phyloP scores from a whole-genome alignment of 1,140 invertebrate species.

The Coelopa frigida region DNA sequence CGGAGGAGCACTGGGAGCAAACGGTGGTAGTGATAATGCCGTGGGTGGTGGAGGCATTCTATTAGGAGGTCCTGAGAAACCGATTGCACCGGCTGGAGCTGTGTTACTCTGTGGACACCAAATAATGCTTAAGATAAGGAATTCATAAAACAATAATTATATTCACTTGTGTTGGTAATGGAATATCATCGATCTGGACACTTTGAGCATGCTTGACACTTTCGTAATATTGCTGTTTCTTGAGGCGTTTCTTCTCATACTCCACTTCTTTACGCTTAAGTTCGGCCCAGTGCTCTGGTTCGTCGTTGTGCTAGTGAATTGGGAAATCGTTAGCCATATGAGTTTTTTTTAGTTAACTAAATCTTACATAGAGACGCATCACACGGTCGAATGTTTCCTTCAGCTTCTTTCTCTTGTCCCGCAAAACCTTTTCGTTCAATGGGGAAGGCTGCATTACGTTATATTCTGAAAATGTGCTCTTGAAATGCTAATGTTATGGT shows the following conservation, averaged over 20 bases:
- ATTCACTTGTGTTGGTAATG: constrained; percentile 59
- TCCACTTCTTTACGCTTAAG: constrained; percentile 84
- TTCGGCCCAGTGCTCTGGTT: constrained; percentile 87
- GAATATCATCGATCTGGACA: constrained; percentile 95
- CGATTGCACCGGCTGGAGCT: background rate
- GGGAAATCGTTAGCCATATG: background rate
- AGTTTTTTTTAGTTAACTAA: background rate
- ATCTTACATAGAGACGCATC: constrained; percentile 93
- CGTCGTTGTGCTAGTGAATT: constrained; percentile 78
- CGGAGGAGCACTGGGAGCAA: constrained; percentile 36
- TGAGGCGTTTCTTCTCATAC: constrained; percentile 82
- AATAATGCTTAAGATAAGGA: constrained; percentile 21
- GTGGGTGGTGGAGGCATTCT: constrained; percentile 35
- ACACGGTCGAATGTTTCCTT: constrained; percentile 92
- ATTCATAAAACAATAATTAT: background rate
- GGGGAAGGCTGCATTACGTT: constrained; percentile 90
- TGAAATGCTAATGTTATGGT: constrained; percentile 1
- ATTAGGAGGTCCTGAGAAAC: background rate
- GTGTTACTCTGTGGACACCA: background rate
- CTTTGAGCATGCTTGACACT: constrained; percentile 91
- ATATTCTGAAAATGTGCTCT: constrained; percentile 61
- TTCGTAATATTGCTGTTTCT: constrained; percentile 88
- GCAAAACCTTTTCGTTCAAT: constrained; percentile 92
- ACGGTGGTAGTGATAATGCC: constrained; percentile 33
- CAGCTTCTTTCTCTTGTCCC: constrained; percentile 93